Percentiles rank a stretch among this genome's conserved stretches.
phyloP scores from a whole-genome alignment of 2,888 invertebrate genomes.

The Bruchidius siliquastri region DNA sequence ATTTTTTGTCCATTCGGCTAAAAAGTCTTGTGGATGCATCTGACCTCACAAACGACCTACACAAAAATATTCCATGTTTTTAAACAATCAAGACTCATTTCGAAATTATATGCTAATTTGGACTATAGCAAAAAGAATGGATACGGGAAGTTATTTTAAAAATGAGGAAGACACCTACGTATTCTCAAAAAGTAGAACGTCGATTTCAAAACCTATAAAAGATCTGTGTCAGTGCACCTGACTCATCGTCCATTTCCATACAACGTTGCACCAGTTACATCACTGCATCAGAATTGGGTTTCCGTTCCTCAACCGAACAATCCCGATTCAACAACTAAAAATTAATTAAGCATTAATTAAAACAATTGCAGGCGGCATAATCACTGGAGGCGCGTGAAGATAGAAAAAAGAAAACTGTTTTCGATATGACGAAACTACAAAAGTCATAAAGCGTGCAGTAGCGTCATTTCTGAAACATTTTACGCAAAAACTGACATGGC shows the following conservation, averaged over 20 bases:
- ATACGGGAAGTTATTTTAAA: not conserved
- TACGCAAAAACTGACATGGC: not conserved
- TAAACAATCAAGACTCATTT: too few species aligned
- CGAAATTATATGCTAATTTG: too few species aligned
- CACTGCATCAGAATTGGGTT: not conserved
- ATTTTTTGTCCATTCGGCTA: too few species aligned
- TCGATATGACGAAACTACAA: not conserved
- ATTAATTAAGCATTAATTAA: not conserved
- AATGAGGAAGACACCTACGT: not conserved
- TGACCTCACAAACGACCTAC: too few species aligned
- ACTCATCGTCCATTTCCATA: not conserved
- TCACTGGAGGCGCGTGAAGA: not conserved
- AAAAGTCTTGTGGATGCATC: too few species aligned
- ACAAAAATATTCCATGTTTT: too few species aligned
- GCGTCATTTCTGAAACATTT: not conserved
- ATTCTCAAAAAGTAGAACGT: not conserved
- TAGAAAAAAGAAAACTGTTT: not conserved
- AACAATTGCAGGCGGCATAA: not conserved
- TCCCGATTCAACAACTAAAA: not conserved
- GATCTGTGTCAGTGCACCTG: not conserved
- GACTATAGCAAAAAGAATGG: too few species aligned
- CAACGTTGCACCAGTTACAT: not conserved
- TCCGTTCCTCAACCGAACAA: not conserved
- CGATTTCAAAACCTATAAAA: not conserved
- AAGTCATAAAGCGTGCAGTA: not conserved